phyloP scores from a whole-genome alignment of 2,888 invertebrate species.

The Stictocephala bisonia region DNA sequence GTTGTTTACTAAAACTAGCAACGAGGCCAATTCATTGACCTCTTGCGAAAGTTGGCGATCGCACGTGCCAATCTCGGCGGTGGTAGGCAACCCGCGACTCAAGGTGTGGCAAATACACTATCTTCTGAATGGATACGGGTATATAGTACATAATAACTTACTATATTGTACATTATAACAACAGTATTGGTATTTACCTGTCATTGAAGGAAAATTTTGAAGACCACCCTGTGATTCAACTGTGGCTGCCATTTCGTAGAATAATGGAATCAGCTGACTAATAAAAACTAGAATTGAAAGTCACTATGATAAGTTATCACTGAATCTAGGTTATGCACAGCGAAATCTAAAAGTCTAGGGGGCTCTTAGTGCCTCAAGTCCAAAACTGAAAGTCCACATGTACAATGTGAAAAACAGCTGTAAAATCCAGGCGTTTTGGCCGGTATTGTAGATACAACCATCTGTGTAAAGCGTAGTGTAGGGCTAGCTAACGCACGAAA shows the following conservation, averaged over 20 bases:
- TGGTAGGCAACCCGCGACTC: constrained; percentile 15
- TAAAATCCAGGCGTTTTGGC: not conserved
- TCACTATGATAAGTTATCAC: not conserved
- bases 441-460: constrained; percentile 10
- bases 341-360: too few relatives aligned
- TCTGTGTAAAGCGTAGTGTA: constrained; percentile 12
- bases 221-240: not conserved
- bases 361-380: too few relatives aligned
- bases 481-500: constrained; percentile 11
- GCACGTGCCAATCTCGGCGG: constrained; percentile 31
- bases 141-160: too few relatives aligned
- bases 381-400: not conserved
- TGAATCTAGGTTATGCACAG: constrained; percentile 16
- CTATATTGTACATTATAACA: too few relatives aligned
- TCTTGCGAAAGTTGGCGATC: constrained; percentile 24
- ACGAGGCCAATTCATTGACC: constrained; percentile 20
- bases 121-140: too few relatives aligned
- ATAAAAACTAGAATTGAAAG: constrained; percentile 10
- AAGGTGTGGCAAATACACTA: constrained; percentile 34
- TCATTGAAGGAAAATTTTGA: not conserved
- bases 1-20: constrained; percentile 16
- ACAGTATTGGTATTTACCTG: not conserved
- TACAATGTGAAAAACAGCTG: not conserved
- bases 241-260: not conserved
- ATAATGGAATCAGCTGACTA: not conserved